Evolutionary conservation across 2,888 invertebrate species (phyloP).

Genomic region (Horisme vitalbata): DNA sequence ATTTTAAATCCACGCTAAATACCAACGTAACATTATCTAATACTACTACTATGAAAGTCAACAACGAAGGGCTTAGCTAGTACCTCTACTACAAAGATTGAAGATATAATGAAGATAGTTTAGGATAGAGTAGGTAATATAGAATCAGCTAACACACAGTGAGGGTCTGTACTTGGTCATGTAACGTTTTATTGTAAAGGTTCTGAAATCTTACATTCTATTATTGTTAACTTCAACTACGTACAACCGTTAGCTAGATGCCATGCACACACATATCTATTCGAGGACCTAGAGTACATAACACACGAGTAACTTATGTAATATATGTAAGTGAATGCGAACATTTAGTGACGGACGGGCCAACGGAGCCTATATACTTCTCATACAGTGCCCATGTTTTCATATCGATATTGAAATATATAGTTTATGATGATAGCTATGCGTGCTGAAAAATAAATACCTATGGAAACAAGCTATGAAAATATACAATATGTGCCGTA

Average conservation of each 20-base stretch:
- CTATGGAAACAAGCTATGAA: slow-evolving; percentile 73
- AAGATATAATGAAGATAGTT: slow-evolving; percentile 57
- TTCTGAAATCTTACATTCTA: slow-evolving; percentile 54
- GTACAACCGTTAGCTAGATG: slow-evolving; percentile 77
- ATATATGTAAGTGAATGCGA: slow-evolving; percentile 33
- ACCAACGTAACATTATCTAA: slow-evolving; percentile 74
- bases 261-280: slow-evolving; percentile 77
- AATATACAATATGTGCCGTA: slow-evolving; percentile 68
- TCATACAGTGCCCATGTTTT: slow-evolving; percentile 55
- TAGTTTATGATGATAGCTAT: slow-evolving; percentile 47
- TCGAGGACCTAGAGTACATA: slow-evolving; percentile 66
- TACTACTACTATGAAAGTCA: slow-evolving; percentile 72
- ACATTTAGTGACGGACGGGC: slow-evolving; percentile 51
- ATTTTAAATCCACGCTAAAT: slow-evolving; percentile 62
- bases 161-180: slow-evolving; percentile 42
- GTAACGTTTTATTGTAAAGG: slow-evolving; percentile 31
- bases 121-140: slow-evolving; percentile 45
- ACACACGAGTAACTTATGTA: slow-evolving; percentile 68
- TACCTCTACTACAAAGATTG: slow-evolving; percentile 54
- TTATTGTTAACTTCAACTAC: slow-evolving; percentile 78
- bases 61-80: slow-evolving; percentile 77
- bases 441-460: slow-evolving; percentile 64
- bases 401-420: slow-evolving; percentile 32
- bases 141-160: slow-evolving; percentile 51
- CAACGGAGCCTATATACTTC: slow-evolving; percentile 24